These are phyloP conservation scores for Drosophila persimilis DNA, from an alignment of 1,140 invertebrate genomes.

Conservation along the genomic window DNA sequence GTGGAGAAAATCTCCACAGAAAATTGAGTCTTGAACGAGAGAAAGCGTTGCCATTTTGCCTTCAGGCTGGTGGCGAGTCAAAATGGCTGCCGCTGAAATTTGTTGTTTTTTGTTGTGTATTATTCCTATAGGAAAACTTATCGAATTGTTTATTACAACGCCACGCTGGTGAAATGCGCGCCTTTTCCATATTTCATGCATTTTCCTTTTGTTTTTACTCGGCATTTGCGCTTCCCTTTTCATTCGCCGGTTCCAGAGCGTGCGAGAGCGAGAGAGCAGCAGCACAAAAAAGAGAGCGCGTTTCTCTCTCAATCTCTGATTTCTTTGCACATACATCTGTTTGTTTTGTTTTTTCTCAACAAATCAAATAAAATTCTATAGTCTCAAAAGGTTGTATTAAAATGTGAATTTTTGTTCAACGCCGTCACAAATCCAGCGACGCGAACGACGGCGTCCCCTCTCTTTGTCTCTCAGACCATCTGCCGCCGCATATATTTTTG, in stretches of 20 bases:
- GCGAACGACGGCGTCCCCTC: conserved; percentile 5
- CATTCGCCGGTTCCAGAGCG: conserved; percentile 48
- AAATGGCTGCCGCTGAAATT: conserved; percentile 29
- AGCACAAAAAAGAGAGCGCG: conserved; percentile 1
- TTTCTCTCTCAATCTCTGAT: conserved; percentile 3
- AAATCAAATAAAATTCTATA: not conserved
- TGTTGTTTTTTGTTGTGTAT: not conserved
- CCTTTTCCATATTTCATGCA: conserved; percentile 40
- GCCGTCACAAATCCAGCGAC: conserved; percentile 1
- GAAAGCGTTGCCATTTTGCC: conserved; percentile 63
- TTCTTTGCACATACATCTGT: conserved; percentile 10
- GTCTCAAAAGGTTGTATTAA: too few relatives aligned
- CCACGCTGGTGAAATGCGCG: conserved; percentile 51
- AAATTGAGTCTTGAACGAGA: conserved; percentile 44
- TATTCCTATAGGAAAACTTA: not conserved
- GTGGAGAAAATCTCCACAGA: conserved; percentile 1
- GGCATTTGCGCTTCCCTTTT: conserved; percentile 61
- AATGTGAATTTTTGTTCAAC: too few relatives aligned
- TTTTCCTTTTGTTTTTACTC: conserved; percentile 75
- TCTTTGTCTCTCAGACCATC: conserved; percentile 27
- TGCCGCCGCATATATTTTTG: conserved; percentile 34
- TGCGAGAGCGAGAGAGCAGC: conserved; percentile 13
- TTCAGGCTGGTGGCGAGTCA: conserved; percentile 38
- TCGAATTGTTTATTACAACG: conserved; percentile 11
- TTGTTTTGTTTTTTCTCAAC: conserved; percentile 19